Base-by-base conservation (phyloP, 64 coral and sea anemone species). In the Pocillopora damicornis region DNA sequence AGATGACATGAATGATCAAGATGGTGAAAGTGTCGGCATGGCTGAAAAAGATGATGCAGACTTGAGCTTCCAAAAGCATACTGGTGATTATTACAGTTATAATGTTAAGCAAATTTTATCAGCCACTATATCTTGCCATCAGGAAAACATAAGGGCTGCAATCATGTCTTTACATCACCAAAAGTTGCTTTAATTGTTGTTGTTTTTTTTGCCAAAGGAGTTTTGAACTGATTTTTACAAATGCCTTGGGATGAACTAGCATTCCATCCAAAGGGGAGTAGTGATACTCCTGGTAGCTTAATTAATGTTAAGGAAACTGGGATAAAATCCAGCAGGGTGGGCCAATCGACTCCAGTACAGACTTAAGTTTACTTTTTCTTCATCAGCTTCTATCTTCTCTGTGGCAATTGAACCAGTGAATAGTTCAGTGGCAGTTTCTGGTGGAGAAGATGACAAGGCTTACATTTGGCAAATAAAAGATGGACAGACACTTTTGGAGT, bases 391-490 rank as follows among this genome's bases (percentile, higher is more conserved):
- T 37, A 90, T 99, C 30, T 99, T 99, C 86, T 99, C 93, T 35
- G 97, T 99, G 63, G 82, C 90, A 2, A 75, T 99, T 34, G 93
- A 99, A 79, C 83, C 91, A 76, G 77, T 85, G 4, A 92, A 81
- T 36, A 89, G 74, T 67, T 63, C 76, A 4, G 25, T 80, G 25
- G 92, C 77, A n/a, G 93, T 90, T 14, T 93, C 93, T 68, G 97
- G 97, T 36, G 97, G 97, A n/a, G 97, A 99, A 83, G 97, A 99
- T 95, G 97, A 99, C 90, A 92, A 92, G 85, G 97, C 97, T 25
- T 99, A 86, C 76, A 75, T 99, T 25, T 99, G 97, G 97, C 86
- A 84, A 76, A 59, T 99, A n/a, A 82, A 88, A 79, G 88, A 95
- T 91, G 97, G 97, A 73, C 26, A 93, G 37, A 63, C 90, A 59